Conservation (phyloP, 2,113 vertebrate genomes). For the Rhombomys opimus region DNA sequence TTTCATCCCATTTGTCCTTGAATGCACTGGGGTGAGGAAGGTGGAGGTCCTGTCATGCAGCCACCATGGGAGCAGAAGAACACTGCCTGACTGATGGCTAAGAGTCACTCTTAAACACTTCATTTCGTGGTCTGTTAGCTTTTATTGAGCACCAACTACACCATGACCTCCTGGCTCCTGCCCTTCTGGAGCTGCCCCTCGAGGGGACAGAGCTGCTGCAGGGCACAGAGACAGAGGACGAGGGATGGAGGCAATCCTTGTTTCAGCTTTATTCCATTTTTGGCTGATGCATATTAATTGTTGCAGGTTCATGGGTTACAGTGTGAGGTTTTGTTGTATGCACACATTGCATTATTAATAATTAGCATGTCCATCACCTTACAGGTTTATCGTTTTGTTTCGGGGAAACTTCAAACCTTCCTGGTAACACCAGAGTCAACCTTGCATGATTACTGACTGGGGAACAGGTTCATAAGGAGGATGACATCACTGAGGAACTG, state of each 20-base stretch:
- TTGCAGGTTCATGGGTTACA: background rate
- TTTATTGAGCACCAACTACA: slow-evolving; percentile 15
- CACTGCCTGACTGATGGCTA: rapidly evolving
- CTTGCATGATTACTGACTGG: background rate
- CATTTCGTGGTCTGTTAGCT: slow-evolving; percentile 14
- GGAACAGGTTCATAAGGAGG: background rate
- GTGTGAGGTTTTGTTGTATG: background rate
- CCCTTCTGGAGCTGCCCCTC: background rate
- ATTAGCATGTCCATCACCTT: background rate
- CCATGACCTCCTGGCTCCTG: background rate
- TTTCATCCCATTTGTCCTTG: background rate
- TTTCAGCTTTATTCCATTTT: background rate
- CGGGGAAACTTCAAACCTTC: background rate
- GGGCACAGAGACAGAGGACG: background rate
- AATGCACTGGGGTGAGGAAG: background rate
- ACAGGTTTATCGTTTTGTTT: background rate
- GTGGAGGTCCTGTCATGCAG: background rate
- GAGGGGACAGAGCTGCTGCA: background rate
- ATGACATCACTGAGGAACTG: background rate
- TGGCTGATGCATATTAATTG: background rate
- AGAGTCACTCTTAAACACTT: background rate
- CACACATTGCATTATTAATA: background rate
- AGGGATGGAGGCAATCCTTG: background rate
- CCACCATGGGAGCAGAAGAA: background rate
- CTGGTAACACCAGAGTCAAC: background rate